Evolutionary conservation across 1,140 invertebrate species (phyloP), one percentile per base, ranked within the genome.

Genomic region (Campoletis sonorensis): DNA sequence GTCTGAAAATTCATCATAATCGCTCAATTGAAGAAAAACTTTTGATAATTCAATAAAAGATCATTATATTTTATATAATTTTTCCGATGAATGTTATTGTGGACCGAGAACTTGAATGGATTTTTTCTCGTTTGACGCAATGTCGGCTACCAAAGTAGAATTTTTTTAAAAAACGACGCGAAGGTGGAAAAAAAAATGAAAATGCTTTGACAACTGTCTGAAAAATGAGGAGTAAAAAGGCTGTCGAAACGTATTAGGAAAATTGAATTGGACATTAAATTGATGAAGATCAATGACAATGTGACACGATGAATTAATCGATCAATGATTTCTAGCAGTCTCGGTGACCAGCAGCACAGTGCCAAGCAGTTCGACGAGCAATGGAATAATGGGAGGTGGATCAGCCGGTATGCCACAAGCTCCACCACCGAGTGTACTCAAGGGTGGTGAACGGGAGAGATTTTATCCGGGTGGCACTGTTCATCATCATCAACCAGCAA

Each of bases 311-410:
- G 18, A 54, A 51, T 49, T 72, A 51, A 75, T 73, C 71, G 71
- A 26, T 13, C 1, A 54, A 78, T 78, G 40, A 45, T 67, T 78
- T n/a, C 27, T 85, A 92, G 88, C 88, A 82, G 89, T 88, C 51
- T 83, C 89, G 82, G 88, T 91, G 79, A 90, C 89, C 83, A 91
- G 89, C 87, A 91, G 90, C 86, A 91, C 89, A 67, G 87, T 89
- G 70, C 86, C 85, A 80, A 89, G 88, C 89, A 88, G 90, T 86
- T 92, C 91, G 81, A 91, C 90, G 30, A 89, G 88, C 82, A 89
- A 86, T 72, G 89, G 87, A 27, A 85, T 91, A 83, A 85, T 89
- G 84, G 89, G 90, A 92, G 75, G 94, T 93, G 87, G 93, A 93
- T 93, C 81, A 81, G 89, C 85, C 85, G 90, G 83, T 89, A 88